Conservation (phyloP, 1,140 invertebrate species). For the Dendrolimus punctatus region DNA sequence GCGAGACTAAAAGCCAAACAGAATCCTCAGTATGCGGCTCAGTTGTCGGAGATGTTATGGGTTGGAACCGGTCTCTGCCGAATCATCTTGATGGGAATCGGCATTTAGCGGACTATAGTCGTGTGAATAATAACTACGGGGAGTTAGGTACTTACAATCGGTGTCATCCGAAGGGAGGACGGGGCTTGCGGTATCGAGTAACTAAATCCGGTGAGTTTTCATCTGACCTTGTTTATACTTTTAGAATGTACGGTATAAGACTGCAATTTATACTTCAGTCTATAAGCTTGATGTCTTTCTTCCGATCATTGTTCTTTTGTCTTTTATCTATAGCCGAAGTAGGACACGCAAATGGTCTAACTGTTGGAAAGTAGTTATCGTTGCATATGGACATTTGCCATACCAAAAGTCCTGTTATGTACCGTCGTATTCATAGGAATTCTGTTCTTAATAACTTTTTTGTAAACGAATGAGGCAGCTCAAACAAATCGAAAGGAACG, state of each 20-base stretch:
- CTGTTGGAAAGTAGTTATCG: no score
- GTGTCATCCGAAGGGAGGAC: conserved; percentile 73
- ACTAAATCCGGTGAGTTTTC: conserved; percentile 64
- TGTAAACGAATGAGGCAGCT: no score
- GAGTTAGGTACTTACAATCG: conserved; percentile 72
- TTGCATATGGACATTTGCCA: no score
- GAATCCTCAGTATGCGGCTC: conserved; percentile 73
- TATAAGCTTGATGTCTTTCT: no score
- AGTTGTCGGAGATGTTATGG: conserved; percentile 60
- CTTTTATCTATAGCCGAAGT: no score
- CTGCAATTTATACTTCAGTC: neutral
- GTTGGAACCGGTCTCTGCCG: conserved; percentile 75
- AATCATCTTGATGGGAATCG: conserved; percentile 80
- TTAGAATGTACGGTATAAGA: neutral
- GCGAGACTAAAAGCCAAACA: conserved; percentile 81
- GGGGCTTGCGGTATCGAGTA: conserved; percentile 60
- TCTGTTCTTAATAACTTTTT: no score
- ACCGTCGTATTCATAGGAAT: no score
- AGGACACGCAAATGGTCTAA: no score
- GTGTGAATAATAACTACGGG: conserved; percentile 76
- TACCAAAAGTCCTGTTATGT: no score
- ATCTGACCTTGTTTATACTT: neutral
- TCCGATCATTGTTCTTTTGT: no score
- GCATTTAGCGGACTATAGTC: conserved; percentile 72
- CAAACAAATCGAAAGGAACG: no score